Base-by-base conservation (phyloP, 2,113 vertebrate species). In the Martes martes region DNA sequence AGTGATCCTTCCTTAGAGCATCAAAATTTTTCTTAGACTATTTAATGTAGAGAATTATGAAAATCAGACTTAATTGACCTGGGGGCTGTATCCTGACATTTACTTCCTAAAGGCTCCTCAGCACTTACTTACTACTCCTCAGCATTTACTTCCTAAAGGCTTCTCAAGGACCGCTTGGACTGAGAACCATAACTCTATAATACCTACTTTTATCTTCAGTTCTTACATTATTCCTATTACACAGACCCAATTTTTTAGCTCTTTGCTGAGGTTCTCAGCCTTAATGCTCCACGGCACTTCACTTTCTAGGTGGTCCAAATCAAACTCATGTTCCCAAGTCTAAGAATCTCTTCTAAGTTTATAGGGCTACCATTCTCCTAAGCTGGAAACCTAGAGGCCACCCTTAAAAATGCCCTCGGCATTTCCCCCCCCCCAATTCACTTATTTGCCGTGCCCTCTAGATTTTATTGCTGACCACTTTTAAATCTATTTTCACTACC, bases 51-150 rank as follows among this genome's bases (percentile, higher is more conserved):
- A 90, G 31, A 95, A 47, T 69, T 81, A 65, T 84, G 42, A 90
- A 95, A 97, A 89, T 90, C 4, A 16, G 85, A 90, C 96, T 96
- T 88, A 93, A 80, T 83, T 92, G 59, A 86, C 87, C 59, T 96
- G 39, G 23, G 13, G 26, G 42, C 65, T 88, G 69, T 50, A 59
- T 15, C 8, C 26, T 73, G 63, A 23, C 9, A 45, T 83, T 36
- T 55, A 26, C 50, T 86, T 94, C 86, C 24, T 52, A 90, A 90
- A 85, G 50, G 24, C 21, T 67, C 47, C 47, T 81, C 84, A 74
- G 33, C 63, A 92, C 23, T 94, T 36, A 36, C 36, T 36, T 36
- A 36, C 36, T 36, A 36, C 36, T 36, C 36, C 36, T 36, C 36
- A 36, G 36, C 9, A 45, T 83, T 36, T 55, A 26, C 50, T 86